These are phyloP conservation scores for Neolamprologus toae DNA, from an alignment of 2,113 vertebrate genomes.

Conservation along the genomic window DNA sequence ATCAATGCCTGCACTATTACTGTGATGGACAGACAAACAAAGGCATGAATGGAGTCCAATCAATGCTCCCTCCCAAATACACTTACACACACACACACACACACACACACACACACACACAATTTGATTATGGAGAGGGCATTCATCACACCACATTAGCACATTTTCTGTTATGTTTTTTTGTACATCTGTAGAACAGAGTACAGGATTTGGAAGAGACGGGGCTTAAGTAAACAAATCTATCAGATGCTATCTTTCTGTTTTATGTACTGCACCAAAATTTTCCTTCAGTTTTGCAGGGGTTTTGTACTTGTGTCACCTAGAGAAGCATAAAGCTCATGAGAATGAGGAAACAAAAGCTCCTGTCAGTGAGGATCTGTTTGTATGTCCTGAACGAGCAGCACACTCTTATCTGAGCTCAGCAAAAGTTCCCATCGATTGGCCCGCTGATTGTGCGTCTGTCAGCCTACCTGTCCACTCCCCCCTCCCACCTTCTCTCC, in stretches of 20 bases:
- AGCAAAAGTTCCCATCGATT: conserved; percentile 61
- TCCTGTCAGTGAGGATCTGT: conserved; percentile 34
- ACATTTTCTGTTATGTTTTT: neutral
- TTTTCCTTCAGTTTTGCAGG: neutral
- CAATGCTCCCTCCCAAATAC: neutral
- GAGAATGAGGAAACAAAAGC: conserved; percentile 50
- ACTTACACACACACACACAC: neutral
- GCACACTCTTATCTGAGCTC: conserved; percentile 57
- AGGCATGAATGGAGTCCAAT: conserved; percentile 29
- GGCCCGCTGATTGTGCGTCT: conserved; percentile 51
- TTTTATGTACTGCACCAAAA: neutral
- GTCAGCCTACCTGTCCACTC: conserved; percentile 39
- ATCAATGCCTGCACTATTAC: conserved; percentile 33
- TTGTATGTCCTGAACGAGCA: conserved; percentile 23
- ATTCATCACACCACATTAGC: conserved; percentile 21
- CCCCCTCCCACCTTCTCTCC: neutral
- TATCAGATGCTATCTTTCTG: conserved; percentile 1
- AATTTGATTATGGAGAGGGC: neutral
- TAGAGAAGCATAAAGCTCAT: conserved; percentile 12
- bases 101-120: neutral
- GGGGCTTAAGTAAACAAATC: neutral
- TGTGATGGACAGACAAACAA: conserved; percentile 36
- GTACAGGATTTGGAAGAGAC: neutral
- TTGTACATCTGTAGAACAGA: neutral
- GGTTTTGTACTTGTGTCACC: neutral